Evolutionary conservation across 2,888 invertebrate genomes (phyloP), one percentile per base, ranked within the genome.

Genomic region (Cancer borealis): DNA sequence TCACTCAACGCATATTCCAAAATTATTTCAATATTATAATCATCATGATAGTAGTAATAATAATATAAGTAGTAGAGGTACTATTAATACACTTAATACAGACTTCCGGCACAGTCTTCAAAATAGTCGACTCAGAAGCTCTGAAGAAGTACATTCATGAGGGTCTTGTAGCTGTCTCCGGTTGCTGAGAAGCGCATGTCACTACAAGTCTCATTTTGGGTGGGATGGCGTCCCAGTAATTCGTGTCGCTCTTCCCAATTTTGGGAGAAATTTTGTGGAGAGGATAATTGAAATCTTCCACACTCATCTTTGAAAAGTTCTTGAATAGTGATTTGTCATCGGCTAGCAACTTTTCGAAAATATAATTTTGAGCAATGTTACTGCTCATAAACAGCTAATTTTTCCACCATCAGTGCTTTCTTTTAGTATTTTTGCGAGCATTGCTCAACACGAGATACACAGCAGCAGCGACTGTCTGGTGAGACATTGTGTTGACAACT

Each of bases 211-310:
- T 54, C 60, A 5, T 91, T 91, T 91, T 91, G 26, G 91, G 91
- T 91, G 91, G 91, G 54, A 91, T 60, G 91, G 66, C 91, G 3
- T 91, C 66, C 91, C 91, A 66, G 91, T 91, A 91, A 91, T 54
- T 91, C 4, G 91, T 91, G 91, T 91, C 66, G 21, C 91, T 91
- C 91, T 66, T 91, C 66, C 54, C 60, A n/a, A 91, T 91, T n/a
- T 66, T 91, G 91, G 91, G 91, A 91, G 21, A 60, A 54, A 91
- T 66, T 60, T 60, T 91, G 91, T 91, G 0, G 66, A 60, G 91
- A 60, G 60, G 91, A 26, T 21, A 54, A 91, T 91, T 60, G 12
- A 39, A 91, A 91, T 91, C 91, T 39, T 91, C 91, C 91, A 91
- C 91, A 91, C 91, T 91, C 91, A 91, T 91, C 91, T 66, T n/a